Base-by-base conservation (phyloP, 2,888 invertebrate species). In the Limnephilus rhombicus region DNA sequence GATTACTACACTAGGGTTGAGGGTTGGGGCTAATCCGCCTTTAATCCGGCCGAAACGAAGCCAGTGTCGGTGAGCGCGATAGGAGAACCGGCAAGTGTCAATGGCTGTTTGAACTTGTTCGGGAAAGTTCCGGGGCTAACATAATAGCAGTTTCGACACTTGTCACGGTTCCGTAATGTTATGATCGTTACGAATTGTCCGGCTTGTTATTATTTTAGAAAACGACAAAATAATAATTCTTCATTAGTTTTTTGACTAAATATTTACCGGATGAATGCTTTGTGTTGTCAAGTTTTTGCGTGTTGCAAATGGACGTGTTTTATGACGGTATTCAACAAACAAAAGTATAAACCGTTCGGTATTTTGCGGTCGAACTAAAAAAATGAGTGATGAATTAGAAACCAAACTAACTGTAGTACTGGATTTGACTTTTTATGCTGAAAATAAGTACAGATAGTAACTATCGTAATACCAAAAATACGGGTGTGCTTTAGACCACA, bases 31-130 rank as follows among this genome's bases (percentile, higher is more conserved):
- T 45, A 49, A 86, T 41, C 45, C 86, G 0, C 41, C 49, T 86
- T 49, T 49, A 45, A 86, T 86, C 45, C 45, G 45, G n/a, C 86
- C 37, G 86, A 86, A 45, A 86, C 49, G 29, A 86, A 86, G 86
- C 45, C 45, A 12, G 85, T n/a, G 86, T 37, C 15, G 83, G 83
- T 24, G 68, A 9, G 3, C 3, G 37, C 83, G 83, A 24, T 83
- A 37, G 45, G 49, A 29, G 29, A 45, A 86, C n/a, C 45, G 49
- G 86, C 29, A 41, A 86, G 86, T 45, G 86, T 41, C 86, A 49
- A 86, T 86, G 29, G 45, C 49, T 86, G 45, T 86, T 86, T 83
- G 37, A 83, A 83, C 24, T 83, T 83, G 83, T 83, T 83, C 12
- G 83, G 37, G 83, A 41, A 24, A 83, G 83, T 83, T 83, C 37